phyloP scores from a whole-genome alignment of 2,888 invertebrate genomes.

The Thereva unica region DNA sequence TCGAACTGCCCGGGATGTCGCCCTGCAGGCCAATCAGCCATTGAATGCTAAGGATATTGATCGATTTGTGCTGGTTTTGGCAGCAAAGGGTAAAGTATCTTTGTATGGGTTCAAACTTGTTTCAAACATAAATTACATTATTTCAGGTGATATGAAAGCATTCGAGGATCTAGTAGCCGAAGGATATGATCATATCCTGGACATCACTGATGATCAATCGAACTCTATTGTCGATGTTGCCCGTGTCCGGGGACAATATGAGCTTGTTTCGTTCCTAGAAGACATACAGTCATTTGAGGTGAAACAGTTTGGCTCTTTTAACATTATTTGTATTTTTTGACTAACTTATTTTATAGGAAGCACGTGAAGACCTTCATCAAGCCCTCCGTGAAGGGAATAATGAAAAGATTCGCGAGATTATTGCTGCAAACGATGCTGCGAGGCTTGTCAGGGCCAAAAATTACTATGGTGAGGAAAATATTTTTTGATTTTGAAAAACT shows the following conservation, averaged over 20 bases:
- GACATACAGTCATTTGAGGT: conserved; percentile 78
- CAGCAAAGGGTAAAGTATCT: conserved; percentile 69
- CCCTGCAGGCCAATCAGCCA: conserved; percentile 74
- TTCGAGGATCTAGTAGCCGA: conserved; percentile 67
- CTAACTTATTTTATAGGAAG: conserved; percentile 62
- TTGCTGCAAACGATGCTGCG: conserved; percentile 54
- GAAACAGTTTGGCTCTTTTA: conserved; percentile 42
- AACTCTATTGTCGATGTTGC: conserved; percentile 72
- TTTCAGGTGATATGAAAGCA: conserved; percentile 66
- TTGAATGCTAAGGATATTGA: conserved; percentile 84
- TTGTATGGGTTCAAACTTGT: neutral
- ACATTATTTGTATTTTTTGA: conserved; percentile 2
- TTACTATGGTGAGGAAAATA: conserved; percentile 54
- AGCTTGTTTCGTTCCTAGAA: conserved; percentile 71
- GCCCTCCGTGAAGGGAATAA: conserved; percentile 71
- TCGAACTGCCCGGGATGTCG: conserved; percentile 84
- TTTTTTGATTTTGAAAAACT: neutral
- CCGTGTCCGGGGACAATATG: conserved; percentile 67
- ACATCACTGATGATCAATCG: conserved; percentile 74
- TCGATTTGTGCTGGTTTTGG: conserved; percentile 75
- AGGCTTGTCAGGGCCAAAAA: conserved; percentile 55
- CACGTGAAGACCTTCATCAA: conserved; percentile 75
- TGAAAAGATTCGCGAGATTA: conserved; percentile 63
- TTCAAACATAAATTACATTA: neutral
- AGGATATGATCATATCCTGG: conserved; percentile 86